Conservation (phyloP, 2,113 vertebrate genomes). For the Vidua chalybeata region DNA sequence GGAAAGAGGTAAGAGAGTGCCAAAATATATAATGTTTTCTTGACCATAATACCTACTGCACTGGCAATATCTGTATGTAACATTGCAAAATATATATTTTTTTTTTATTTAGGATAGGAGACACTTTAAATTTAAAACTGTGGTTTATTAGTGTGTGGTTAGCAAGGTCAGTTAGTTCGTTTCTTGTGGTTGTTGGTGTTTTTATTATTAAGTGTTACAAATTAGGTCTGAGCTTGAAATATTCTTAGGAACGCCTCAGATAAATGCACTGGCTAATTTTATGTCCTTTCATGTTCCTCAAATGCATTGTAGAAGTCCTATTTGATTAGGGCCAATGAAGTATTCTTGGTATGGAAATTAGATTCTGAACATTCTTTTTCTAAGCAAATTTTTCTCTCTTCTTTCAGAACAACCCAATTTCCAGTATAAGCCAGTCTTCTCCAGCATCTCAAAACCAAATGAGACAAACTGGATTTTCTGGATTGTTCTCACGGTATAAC, state of each 20-base stretch:
- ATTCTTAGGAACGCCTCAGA: not conserved
- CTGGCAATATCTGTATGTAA: not conserved
- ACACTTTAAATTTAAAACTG: not conserved
- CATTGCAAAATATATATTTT: not conserved
- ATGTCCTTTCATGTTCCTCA: not conserved
- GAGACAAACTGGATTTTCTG: not conserved
- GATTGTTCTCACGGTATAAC: not conserved
- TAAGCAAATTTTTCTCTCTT: not conserved
- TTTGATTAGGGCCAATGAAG: not conserved
- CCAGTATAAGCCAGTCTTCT: not conserved
- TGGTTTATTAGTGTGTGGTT: not conserved
- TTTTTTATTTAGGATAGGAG: not conserved
- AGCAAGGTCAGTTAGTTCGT: not conserved
- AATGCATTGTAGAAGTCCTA: not conserved
- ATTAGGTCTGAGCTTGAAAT: not conserved
- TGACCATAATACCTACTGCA: not conserved
- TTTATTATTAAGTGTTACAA: not conserved
- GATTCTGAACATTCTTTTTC: not conserved
- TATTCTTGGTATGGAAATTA: not conserved
- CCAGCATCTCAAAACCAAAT: not conserved
- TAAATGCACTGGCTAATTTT: not conserved
- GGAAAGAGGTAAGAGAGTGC: not conserved
- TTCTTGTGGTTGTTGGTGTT: accelerated
- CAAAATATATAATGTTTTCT: not conserved
- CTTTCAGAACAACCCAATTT: not conserved